Base-by-base conservation (phyloP, 2,888 invertebrate species). In the Hirtodrosophila cameraria region DNA sequence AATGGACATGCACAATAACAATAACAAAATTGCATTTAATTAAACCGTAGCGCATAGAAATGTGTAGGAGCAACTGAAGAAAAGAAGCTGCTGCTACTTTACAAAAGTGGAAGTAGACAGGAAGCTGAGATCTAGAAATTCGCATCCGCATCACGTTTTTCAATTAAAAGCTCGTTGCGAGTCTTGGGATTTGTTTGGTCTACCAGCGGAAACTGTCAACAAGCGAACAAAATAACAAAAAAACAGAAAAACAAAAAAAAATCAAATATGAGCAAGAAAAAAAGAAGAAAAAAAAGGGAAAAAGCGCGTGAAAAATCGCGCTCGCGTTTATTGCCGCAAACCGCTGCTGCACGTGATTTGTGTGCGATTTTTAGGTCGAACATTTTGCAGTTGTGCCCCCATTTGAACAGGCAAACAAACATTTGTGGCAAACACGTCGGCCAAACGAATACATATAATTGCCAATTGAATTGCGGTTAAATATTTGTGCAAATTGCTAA, bases 121-220 rank as follows among this genome's bases (percentile, higher is more conserved):
- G 1, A 50, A 59, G 49, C 18, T 35, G 18, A 70, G 38, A 35
- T 63, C 46, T 59, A 63, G 62, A 46, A 45, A 49, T 49, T 71
- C 23, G 43, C 52, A 77, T 60, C 64, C 71, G 53, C 35, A 49
- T 79, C 88, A 88, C 88, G 88, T 86, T 88, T 86, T 89, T 88
- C 83, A 89, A 89, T 89, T 89, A 89, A 89, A 89, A 84, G 23
- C 72, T 68, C 70, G 67, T 80, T 80, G 74, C 63, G 63, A 43
- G 45, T 41, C 50, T 35, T 59, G 41, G 43, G 13, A 28, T 48
- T 45, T 61, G 49, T 67, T 42, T 72, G 54, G 18, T 13, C 27
- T 25, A 16, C 12, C 16, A 49, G 42, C 52, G 30, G 45, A 61
- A 52, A 39, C 64, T 77, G 82, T 78, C 85, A 64, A 66, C 66